Evolutionary conservation across 2,797 vertebrate species (phyloP).

Genomic region (Platyrinchus mystaceus): DNA sequence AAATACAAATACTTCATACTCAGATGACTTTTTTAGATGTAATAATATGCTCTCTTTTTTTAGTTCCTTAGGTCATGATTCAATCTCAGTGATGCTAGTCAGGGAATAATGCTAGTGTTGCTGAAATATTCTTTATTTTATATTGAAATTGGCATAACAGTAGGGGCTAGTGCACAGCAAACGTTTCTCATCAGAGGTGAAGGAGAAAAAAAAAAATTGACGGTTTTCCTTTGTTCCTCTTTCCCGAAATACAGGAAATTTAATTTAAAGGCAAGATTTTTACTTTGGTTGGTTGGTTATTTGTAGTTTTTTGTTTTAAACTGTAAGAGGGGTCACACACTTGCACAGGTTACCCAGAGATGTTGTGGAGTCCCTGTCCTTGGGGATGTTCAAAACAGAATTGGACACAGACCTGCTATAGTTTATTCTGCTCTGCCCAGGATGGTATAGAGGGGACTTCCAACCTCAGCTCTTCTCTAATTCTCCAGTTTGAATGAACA

Average conservation of each 20-base stretch:
- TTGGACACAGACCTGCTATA: neutral
- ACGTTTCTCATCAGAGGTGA: neutral
- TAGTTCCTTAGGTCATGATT: neutral
- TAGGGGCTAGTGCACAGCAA: neutral
- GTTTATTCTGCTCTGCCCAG: neutral
- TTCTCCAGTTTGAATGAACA: neutral
- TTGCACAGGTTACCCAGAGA: neutral
- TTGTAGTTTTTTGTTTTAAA: neutral
- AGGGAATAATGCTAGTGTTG: neutral
- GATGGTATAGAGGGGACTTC: neutral
- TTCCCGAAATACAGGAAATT: neutral
- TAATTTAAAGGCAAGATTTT: neutral
- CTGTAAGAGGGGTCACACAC: neutral
- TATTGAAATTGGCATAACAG: neutral
- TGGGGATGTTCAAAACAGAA: neutral
- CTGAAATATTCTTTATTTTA: neutral
- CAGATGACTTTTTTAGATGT: neutral
- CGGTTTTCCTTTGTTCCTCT: neutral
- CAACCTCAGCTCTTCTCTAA: neutral
- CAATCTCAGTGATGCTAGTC: neutral
- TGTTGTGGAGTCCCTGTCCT: neutral
- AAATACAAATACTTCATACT: neutral
- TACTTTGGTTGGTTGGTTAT: neutral
- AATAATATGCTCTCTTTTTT: neutral
- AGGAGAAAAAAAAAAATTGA: neutral